phyloP scores from a whole-genome alignment of 2,797 vertebrate species.

The Allochrocebus solatus region DNA sequence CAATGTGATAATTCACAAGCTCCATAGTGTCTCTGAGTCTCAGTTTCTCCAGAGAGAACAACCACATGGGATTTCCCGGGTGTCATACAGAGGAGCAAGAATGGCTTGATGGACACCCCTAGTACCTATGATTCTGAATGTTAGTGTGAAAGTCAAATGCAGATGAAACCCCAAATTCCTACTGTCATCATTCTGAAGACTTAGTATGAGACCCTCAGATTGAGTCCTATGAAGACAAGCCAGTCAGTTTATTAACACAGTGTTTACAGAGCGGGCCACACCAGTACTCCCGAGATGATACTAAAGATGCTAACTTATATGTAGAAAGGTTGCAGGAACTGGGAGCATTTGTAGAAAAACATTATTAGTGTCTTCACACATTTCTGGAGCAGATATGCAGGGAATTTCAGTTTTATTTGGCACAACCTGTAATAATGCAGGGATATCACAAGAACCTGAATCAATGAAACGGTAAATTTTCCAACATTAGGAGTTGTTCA shows the following conservation, averaged over 20 bases:
- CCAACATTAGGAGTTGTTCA: conserved; percentile 10
- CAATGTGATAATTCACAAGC: not conserved
- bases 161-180: not conserved
- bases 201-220: not conserved
- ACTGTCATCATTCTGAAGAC: not conserved
- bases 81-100: not conserved
- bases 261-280: not conserved
- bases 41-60: not conserved
- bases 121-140: not conserved
- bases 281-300: not conserved
- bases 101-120: not conserved
- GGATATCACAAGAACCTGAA: not conserved
- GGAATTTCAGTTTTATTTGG: not conserved
- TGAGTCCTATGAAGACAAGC: not conserved
- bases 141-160: not conserved
- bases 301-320: not conserved
- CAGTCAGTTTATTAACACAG: not conserved
- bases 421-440: not conserved
- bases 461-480: not conserved
- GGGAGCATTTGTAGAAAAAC: not conserved
- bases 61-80: not conserved
- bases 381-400: not conserved
- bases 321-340: not conserved
- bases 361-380: not conserved
- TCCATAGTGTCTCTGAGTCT: not conserved